Evolutionary conservation across 2,113 vertebrate species (phyloP), one percentile per base, ranked within the genome.

Genomic region (Gadus chalcogrammus): DNA sequence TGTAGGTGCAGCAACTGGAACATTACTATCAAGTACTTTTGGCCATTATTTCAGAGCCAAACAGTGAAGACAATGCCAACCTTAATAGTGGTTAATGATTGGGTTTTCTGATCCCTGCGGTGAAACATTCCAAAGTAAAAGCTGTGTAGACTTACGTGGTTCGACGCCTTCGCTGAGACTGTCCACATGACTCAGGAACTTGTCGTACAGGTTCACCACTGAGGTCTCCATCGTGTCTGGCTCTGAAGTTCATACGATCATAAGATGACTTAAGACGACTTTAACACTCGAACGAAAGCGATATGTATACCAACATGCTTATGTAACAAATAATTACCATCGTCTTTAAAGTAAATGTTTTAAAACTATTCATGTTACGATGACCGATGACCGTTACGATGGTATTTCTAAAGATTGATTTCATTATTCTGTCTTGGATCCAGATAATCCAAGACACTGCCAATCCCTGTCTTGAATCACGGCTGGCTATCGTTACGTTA

Each of bases 161-260:
- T 97, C 95, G 2, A 90, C 87, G 52, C 89, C 90, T 69, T 95
- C 94, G 61, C 89, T 95, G 70, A 98, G 83, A 13, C 91, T 71
- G 66, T 98, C 95, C 38, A 92, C 82, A 73, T 93, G 94, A 69
- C 84, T 93, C 64, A 95, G 93, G 61, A 92, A 94, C 72, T 93
- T 84, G 90, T 89, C 89, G 79, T 92, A 84, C 68, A 95, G 69
- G 87, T 91, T 95, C 88, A 92, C 72, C 87, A 90, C 84, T 0
- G 84, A 38, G 1, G 84, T 55, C 87, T 94, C 95, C 95, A 97
- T 88, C 85, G 91, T 81, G 68, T 83, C 84, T 62, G 24, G 20
- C 15, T n/a, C 55, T 48, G 42, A 48, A 2, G 42, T 48, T 48
- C 4, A 35, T 35, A 35, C 6, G 31, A 35, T 35, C 31, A 35